A percentile compares a stretch with the other conserved stretches of the same genome.
Evolutionary conservation across 2,888 invertebrate species (phyloP).

Genomic region (Xanthia togata): DNA sequence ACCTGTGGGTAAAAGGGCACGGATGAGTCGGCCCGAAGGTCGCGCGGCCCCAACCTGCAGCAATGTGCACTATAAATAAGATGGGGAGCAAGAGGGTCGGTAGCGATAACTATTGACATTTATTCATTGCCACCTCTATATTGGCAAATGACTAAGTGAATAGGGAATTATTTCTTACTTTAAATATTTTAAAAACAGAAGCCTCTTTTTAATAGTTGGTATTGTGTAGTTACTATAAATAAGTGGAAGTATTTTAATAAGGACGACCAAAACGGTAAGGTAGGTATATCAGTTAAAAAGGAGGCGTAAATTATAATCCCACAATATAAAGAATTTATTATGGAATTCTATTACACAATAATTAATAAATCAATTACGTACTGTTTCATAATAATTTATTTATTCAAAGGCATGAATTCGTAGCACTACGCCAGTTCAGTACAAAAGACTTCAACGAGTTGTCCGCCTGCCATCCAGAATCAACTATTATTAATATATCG

Average conservation of each 20-base stretch:
- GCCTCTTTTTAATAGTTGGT: not conserved
- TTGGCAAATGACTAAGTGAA: constrained; percentile 30
- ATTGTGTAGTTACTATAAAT: not conserved
- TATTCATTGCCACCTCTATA: constrained; percentile 32
- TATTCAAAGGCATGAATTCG: constrained; percentile 27
- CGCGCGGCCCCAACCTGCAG: constrained; percentile 71
- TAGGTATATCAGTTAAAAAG: not conserved
- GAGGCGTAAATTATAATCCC: not conserved
- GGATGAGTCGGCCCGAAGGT: constrained; percentile 74
- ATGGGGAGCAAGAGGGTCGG: constrained; percentile 54
- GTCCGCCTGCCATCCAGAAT: constrained; percentile 31
- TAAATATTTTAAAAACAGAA: not conserved
- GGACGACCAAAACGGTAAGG: not conserved
- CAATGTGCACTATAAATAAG: constrained; percentile 64
- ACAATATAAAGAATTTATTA: not conserved
- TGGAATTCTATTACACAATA: not conserved
- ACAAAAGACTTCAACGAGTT: constrained; percentile 88
- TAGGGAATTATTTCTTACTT: constrained; percentile 17
- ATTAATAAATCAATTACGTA: not conserved
- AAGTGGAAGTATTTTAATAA: not conserved
- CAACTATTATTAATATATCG: constrained; percentile 20
- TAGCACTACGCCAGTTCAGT: constrained; percentile 56
- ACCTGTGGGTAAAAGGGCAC: constrained; percentile 83
- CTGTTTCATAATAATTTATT: constrained; percentile 34
- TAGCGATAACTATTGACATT: constrained; percentile 47